phyloP scores from a whole-genome alignment of 2,888 invertebrate species.

The Amphipoea lucens region DNA sequence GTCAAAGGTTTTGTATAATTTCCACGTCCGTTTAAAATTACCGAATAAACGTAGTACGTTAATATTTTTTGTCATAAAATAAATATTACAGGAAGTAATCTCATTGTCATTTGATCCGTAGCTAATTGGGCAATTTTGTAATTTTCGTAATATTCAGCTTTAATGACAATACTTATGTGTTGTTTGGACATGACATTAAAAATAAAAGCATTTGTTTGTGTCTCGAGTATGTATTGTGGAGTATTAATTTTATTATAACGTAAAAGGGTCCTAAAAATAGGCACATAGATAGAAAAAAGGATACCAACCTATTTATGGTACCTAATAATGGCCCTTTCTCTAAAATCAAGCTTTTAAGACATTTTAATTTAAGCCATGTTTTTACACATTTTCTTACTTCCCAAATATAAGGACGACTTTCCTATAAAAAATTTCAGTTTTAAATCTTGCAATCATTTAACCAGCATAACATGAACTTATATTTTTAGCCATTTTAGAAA shows the following conservation, averaged over 20 bases:
- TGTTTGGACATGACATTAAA: constrained; percentile 2
- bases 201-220: constrained; percentile 14
- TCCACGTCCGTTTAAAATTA: constrained; percentile 37
- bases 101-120: constrained; percentile 66
- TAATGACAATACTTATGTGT: constrained; percentile 54
- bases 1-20: constrained; percentile 33
- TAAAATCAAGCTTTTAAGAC: neutral
- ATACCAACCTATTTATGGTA: neutral
- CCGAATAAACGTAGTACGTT: constrained; percentile 19
- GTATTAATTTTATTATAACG: too few species aligned
- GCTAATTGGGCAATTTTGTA: constrained; percentile 63
- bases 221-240: neutral
- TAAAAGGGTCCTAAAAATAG: too few species aligned
- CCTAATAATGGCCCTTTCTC: neutral
- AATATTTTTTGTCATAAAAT: constrained; percentile 52
- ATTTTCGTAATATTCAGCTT: constrained; percentile 55
- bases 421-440: too few species aligned
- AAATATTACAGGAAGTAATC: constrained; percentile 62
- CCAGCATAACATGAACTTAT: neutral
- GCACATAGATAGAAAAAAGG: neutral
- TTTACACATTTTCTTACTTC: too few species aligned
- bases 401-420: too few species aligned
- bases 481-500: neutral
- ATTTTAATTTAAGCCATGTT: too few species aligned
- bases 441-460: neutral